Evolutionary conservation across 2,797 vertebrate species (phyloP), one percentile per base, ranked within the genome.

Genomic region (Myoxocephalus aenaeus): DNA sequence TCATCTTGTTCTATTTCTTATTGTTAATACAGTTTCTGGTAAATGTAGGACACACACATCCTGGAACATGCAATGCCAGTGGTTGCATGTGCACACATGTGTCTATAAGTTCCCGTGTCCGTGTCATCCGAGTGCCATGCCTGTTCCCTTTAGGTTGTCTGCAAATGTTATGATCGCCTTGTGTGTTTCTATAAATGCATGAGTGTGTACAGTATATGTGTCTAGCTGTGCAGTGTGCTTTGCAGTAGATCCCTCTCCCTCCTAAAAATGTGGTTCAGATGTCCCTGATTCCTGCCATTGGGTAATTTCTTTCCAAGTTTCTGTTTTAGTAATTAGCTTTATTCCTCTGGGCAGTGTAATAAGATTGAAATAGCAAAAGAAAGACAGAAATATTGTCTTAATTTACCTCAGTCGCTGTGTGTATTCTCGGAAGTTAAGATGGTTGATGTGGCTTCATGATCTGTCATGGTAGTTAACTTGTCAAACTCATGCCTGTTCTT

Each of bases 11-110:
- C 79, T 54, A 64, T 38, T 83, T 84, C 75, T 78, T 77, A 73
- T 84, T 90, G 87, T 90, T 86, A 93, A 91, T 89, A 73, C 69
- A 61, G 65, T 89, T 91, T 90, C 89, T 90, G 86, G 88, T 93
- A 91, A 91, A 89, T 82, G 79, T 32, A 79, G 75, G 62, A 79
- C 62, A 80, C 65, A 77, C 73, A 80, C 42, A 68, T 79, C 53
- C 82, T 63, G 69, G 65, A 86, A 82, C 65, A 80, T 80, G 71
- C 25, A 9, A 70, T 76, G 62, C 40, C 62, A 61, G 34, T 36
- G 68, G 27, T 50, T 58, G 18, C 20, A 18, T 63, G 57, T 53
- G 10, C 53, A 59, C 36, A 38, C 36, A 15, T 57, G 40, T 72
- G 69, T 67, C 65, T 71, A 50, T 22, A 77, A 46, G 14, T 77